Evolutionary conservation across 2,888 invertebrate genomes (phyloP), one percentile per base, ranked within the genome.

Genomic region (Hymenopus coronatus): DNA sequence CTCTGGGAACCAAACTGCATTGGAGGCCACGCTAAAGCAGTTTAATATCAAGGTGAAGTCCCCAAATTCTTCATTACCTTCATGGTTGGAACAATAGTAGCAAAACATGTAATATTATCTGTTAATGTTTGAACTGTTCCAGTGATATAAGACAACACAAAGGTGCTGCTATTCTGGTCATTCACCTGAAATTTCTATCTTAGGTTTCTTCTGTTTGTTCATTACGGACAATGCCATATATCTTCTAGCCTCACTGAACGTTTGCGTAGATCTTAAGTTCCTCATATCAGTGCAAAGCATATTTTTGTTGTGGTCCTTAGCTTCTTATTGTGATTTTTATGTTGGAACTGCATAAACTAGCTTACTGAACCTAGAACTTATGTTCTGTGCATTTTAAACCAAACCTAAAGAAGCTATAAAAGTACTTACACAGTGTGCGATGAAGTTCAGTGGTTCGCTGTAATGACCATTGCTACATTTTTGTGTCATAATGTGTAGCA

Each of bases 11-110:
- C 98, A 98, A 93, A 96, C 96, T 90, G 98, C 98, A 90, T 94
- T 99, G 89, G 99, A 99, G 93, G 97, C 98, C 40, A 98, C 99
- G 28, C 94, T 99, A 91, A 97, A 98, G 92, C 98, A 99, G 94
- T 99, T 99, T 94, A 98, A 97, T 94, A 97, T 99, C 92, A 98
- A 97, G 94, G 95, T 97, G 91, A 97, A 97, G 93, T 95, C 96
- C 91, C 97, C 97, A 88, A 97, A 97, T 93, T 95, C 96, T 70
- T 94, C 95, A 91, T 95, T 96, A 91, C 96, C 97, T 54, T 97
- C 97, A 84, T 97, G 97, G 97, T 94, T 97, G 91, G 97, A 97
- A 92, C 96, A 96, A 94, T 96, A 96, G 93, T 90, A 88, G 82
- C 82, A 82, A 70, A 70, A 70, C 15, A 70, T 70, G 25, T 40